A percentile compares a stretch with the other conserved stretches of the same genome.
phyloP scores from a whole-genome alignment of 2,113 vertebrate species.

The Theropithecus gelada region DNA sequence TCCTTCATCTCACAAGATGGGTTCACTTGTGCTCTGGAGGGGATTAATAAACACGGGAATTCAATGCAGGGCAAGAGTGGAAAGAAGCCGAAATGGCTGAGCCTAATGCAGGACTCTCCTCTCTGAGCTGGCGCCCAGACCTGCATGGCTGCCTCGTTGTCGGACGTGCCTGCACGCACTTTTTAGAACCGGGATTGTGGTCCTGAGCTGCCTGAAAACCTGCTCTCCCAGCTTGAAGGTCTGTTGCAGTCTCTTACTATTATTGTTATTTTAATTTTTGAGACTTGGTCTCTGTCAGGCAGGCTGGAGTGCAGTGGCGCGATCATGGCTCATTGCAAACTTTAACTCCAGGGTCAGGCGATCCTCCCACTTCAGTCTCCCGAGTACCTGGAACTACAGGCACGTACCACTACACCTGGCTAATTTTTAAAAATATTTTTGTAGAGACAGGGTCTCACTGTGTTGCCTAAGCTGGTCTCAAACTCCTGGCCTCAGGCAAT shows the following conservation, averaged over 20 bases:
- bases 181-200: background rate
- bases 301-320: too few species aligned
- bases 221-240: background rate
- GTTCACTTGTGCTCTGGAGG: background rate
- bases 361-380: too few species aligned
- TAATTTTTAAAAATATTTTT: too few species aligned
- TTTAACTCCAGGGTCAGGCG: too few species aligned
- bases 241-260: background rate
- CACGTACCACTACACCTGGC: too few species aligned
- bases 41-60: background rate
- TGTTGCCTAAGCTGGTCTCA: too few species aligned
- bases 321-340: too few species aligned
- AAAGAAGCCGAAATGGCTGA: background rate
- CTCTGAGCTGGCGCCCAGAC: background rate
- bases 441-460: too few species aligned
- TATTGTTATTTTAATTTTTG: too few species aligned
- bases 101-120: background rate
- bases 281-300: too few species aligned
- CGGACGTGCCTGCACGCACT: rapidly evolving
- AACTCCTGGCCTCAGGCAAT: too few species aligned
- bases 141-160: background rate
- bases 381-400: too few species aligned
- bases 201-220: background rate
- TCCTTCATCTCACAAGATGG: background rate
- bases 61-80: background rate